Base-by-base conservation (phyloP, 92 coral and sea anemone species). In the Siderastrea siderea region DNA sequence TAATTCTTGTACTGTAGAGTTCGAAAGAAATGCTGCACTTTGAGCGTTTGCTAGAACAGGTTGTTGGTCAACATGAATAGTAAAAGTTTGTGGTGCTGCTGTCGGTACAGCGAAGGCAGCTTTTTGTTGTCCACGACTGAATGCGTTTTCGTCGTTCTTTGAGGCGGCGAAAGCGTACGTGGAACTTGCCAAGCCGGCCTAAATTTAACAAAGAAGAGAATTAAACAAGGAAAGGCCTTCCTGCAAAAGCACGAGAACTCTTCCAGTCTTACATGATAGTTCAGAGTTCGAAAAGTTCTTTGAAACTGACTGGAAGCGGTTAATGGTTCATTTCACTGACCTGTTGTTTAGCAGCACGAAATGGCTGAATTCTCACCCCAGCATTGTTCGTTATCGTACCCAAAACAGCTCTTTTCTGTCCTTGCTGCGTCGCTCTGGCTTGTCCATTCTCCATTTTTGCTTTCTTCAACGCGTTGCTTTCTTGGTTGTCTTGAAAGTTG, bases 311-410 rank as follows among this genome's bases (percentile, higher is more conserved):
- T 12, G n/a, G 63, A 15, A 63, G 74, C 46, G 70, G 70, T 65
- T 65, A 5, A 38, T 52, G 2, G 49, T 74, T 49, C 50, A 50
- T 16, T 73, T 72, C 69, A 85, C 89, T 68, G 79, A 85, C 89
- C 83, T 85, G 89, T 72, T 84, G 88, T 54, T 97, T 97, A 11
- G 98, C 99, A 71, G 99, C 99, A 79, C 99, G 94, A 90, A 88
- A 92, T 51, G 99, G 99, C 90, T 97, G 99, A 89, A 97, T 90
- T 93, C 99, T 91, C 77, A 95, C 92, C 53, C 84, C 91, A 44
- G 84, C 84, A 90, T 97, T 97, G 95, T 96, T 94, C 59, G 99
- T 94, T 54, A 97, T 94, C 55, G 98, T 97, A 16, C 99, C 94
- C 92, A 97, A 94, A 84, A 93, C 99, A 11, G 99, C 98, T 48